phyloP scores from a whole-genome alignment of 2,888 invertebrate species.

The Tortricodes alternella region DNA sequence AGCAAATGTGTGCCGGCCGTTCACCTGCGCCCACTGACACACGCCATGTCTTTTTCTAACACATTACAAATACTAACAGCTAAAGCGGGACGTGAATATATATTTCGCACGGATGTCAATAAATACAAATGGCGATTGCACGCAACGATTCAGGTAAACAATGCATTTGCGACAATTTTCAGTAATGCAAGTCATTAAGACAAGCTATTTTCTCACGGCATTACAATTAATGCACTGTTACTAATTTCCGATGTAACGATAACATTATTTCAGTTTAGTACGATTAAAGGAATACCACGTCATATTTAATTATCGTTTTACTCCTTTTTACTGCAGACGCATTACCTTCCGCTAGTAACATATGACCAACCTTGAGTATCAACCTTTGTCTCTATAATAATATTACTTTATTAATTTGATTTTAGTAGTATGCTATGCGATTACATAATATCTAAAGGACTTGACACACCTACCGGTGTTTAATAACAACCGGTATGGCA shows the following conservation, averaged over 20 bases:
- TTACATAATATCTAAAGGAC: no score
- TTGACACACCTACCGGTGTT: background rate
- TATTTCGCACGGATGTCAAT: background rate
- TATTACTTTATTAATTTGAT: no score
- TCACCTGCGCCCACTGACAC: slow-evolving; percentile 77
- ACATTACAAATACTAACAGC: slow-evolving; percentile 32
- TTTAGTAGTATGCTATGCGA: no score
- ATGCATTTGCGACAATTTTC: slow-evolving; percentile 59
- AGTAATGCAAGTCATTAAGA: slow-evolving; percentile 59
- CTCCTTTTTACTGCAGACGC: no score
- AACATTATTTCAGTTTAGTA: no score
- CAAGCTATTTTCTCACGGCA: slow-evolving; percentile 51
- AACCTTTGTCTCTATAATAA: no score
- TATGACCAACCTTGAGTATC: no score
- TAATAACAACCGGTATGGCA: background rate
- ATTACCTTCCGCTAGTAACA: no score
- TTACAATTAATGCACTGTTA: no score
- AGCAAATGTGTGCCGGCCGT: slow-evolving; percentile 78
- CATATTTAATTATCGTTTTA: no score
- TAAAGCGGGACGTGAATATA: slow-evolving; percentile 44
- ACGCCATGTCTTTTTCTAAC: slow-evolving; percentile 59
- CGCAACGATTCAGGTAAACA: slow-evolving; percentile 55
- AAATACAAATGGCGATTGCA: slow-evolving; percentile 19
- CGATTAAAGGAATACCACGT: no score
- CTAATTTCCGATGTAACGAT: no score